Evolutionary conservation across 2,888 invertebrate genomes (phyloP).

Genomic region (Acronicta aceris): DNA sequence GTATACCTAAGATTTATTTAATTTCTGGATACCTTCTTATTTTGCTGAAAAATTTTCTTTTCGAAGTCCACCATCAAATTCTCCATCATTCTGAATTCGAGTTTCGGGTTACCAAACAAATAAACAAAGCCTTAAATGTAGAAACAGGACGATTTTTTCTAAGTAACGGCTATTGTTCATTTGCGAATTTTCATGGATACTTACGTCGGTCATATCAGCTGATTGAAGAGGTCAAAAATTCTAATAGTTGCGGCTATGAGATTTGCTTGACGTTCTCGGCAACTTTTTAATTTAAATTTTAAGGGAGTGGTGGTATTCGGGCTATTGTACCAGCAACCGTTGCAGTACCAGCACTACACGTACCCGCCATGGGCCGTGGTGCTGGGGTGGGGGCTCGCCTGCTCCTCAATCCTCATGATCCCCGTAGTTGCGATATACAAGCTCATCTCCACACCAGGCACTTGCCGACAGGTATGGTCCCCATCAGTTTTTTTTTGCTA

Average conservation of each 20-base stretch:
- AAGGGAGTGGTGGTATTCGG: slow-evolving; percentile 92
- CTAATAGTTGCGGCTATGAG: too few species aligned
- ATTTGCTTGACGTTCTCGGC: not conserved
- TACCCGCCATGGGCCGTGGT: slow-evolving; percentile 93
- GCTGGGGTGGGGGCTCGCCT: slow-evolving; percentile 92
- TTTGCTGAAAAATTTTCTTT: not conserved
- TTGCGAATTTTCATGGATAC: too few species aligned
- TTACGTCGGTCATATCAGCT: too few species aligned
- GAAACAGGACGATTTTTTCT: too few species aligned
- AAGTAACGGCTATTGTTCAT: too few species aligned
- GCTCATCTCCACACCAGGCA: slow-evolving; percentile 91
- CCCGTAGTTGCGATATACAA: slow-evolving; percentile 91
- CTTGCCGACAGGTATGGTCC: slow-evolving; percentile 90
- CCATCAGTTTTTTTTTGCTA: not conserved
- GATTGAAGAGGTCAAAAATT: too few species aligned
- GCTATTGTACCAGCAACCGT: slow-evolving; percentile 90
- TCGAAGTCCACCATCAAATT: too few species aligned
- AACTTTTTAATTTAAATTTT: slow-evolving; percentile 24
- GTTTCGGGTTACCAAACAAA: too few species aligned
- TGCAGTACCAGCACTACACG: slow-evolving; percentile 91
- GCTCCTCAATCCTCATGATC: slow-evolving; percentile 93
- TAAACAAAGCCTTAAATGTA: too few species aligned
- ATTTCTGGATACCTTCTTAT: too few species aligned
- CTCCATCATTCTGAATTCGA: too few species aligned
- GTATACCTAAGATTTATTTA: slow-evolving; percentile 63